Evolutionary conservation across 2,888 invertebrate species (phyloP).

Genomic region (Synergus laeviventris): DNA sequence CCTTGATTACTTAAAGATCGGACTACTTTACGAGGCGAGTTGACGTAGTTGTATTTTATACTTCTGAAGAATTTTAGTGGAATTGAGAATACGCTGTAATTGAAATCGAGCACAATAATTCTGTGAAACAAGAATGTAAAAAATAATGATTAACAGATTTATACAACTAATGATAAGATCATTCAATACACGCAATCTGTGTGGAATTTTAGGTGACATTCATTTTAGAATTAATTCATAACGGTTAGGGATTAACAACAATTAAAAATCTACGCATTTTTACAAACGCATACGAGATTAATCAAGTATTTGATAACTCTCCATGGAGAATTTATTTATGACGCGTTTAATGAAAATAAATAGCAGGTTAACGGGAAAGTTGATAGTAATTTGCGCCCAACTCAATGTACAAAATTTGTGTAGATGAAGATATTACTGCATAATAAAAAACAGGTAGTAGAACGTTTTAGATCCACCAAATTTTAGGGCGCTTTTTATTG

Average conservation of each 20-base stretch:
- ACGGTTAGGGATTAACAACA: not conserved
- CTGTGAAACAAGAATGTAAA: not conserved
- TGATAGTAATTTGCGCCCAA: not conserved
- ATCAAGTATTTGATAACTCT: conserved; percentile 14
- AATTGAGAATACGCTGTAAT: not conserved
- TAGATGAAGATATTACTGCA: not conserved
- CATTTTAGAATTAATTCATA: conserved; percentile 19
- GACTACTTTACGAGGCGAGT: conserved; percentile 3
- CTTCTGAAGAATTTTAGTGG: not conserved
- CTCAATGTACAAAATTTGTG: not conserved
- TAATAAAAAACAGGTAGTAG: not conserved
- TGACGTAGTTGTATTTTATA: conserved; percentile 24
- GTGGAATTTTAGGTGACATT: conserved; percentile 16
- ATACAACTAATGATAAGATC: not conserved
- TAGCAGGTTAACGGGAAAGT: not conserved
- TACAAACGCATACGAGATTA: conserved; percentile 23
- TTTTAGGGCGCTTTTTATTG: not conserved
- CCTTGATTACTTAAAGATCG: conserved; percentile 4
- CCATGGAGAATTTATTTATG: not conserved
- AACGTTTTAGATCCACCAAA: not conserved
- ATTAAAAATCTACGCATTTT: not conserved
- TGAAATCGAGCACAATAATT: conserved; percentile 6
- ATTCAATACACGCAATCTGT: not conserved
- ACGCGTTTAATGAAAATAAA: not conserved
- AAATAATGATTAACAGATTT: not conserved